Conservation (phyloP, 2,113 vertebrate genomes). For the Paraplagusia blochii region DNA sequence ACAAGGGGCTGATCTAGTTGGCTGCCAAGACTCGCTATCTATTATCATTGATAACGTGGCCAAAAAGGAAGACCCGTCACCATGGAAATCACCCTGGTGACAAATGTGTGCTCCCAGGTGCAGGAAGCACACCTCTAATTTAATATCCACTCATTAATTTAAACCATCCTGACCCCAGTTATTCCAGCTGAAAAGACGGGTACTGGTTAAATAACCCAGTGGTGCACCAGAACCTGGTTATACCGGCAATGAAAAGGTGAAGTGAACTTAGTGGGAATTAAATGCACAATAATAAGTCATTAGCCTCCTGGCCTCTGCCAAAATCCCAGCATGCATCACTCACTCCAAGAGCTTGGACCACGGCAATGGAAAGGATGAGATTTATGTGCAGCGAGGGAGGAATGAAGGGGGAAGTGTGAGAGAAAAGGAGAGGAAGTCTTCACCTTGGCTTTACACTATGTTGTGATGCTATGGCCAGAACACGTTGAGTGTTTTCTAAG, state of each 20-base stretch:
- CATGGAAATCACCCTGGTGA: conserved; percentile 53
- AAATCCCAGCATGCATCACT: conserved; percentile 70
- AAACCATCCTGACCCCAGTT: conserved; percentile 37
- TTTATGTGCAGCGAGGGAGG: conserved; percentile 41
- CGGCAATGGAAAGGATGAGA: conserved; percentile 48
- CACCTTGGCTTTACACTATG: conserved; percentile 60
- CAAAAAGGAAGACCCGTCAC: conserved; percentile 45
- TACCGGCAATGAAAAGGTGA: conserved; percentile 49
- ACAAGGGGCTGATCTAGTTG: conserved; percentile 62
- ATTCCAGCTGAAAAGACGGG: conserved; percentile 54
- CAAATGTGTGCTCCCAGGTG: conserved; percentile 48
- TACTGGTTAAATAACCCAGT: conserved; percentile 66
- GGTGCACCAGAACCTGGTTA: conserved; percentile 68
- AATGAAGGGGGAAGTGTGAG: conserved; percentile 19
- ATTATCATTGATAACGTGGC: conserved; percentile 59
- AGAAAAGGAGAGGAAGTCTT: conserved; percentile 62
- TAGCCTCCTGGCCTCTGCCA: conserved; percentile 79
- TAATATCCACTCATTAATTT: conserved; percentile 67
- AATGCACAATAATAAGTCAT: conserved; percentile 92
- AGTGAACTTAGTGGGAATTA: conserved; percentile 69
- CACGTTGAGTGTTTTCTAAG: conserved; percentile 59
- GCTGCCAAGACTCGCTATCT: conserved; percentile 52
- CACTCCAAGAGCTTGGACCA: conserved; percentile 45
- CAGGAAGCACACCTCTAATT: conserved; percentile 53
- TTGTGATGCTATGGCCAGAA: too few relatives aligned